Conservation (phyloP, 2,113 vertebrate genomes). For the Romanogobio albipinnatus region DNA sequence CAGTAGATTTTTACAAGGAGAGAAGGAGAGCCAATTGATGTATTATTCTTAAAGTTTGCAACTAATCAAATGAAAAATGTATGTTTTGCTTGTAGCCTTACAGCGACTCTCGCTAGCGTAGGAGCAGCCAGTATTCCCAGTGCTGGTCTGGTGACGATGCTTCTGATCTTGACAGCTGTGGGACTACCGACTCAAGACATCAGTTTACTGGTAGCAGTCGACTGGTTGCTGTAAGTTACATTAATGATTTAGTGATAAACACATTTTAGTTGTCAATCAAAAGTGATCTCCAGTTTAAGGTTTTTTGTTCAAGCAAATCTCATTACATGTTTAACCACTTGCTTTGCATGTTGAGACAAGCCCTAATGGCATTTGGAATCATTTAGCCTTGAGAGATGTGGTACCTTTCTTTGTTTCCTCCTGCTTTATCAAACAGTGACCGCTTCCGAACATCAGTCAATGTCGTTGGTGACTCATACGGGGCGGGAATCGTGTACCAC, state of each 20-base stretch:
- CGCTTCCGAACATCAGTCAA: conserved; percentile 98
- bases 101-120: conserved; percentile 91
- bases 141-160: conserved; percentile 95
- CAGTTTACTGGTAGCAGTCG: conserved; percentile 94
- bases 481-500: conserved; percentile 96
- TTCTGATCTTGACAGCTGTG: conserved; percentile 94
- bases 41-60: background rate
- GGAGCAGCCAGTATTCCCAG: conserved; percentile 97
- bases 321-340: background rate
- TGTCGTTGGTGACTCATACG: conserved; percentile 96
- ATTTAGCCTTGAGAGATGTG: conserved; percentile 10
- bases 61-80: background rate
- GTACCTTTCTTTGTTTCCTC: conserved; percentile 15
- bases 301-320: background rate
- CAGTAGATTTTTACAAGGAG: background rate
- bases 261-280: background rate
- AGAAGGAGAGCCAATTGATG: background rate
- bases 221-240: conserved; percentile 96
- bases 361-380: background rate
- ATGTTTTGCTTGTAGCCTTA: conserved; percentile 78
- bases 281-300: background rate
- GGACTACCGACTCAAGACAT: conserved; percentile 96
- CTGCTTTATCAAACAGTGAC: conserved; percentile 77
- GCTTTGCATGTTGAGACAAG: background rate
- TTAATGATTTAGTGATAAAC: background rate